Conservation (phyloP, 2,113 vertebrate genomes). For the Chauna torquata region DNA sequence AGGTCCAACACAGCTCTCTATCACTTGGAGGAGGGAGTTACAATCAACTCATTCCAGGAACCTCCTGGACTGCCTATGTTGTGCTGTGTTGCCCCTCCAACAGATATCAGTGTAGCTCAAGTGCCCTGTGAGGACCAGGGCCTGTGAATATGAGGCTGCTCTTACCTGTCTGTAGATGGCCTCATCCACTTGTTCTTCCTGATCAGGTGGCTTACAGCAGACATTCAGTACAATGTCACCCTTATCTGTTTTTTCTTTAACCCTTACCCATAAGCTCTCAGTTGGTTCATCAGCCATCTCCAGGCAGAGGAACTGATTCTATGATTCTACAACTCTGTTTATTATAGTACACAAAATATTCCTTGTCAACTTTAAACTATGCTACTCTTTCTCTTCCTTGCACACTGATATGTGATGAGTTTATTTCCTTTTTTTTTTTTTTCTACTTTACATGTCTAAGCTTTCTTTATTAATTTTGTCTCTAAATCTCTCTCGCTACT, state of each 20-base stretch:
- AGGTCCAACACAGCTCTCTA: not conserved
- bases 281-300: not conserved
- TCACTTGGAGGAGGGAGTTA: not conserved
- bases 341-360: not conserved
- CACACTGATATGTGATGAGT: not conserved
- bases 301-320: not conserved
- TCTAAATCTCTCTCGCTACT: not conserved
- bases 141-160: not conserved
- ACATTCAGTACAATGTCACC: not conserved
- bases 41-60: not conserved
- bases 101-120: not conserved
- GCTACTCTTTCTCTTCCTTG: not conserved
- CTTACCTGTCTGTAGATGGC: not conserved
- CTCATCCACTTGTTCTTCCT: not conserved
- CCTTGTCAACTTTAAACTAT: not conserved
- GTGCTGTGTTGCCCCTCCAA: not conserved
- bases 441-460: not conserved
- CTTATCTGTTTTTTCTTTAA: not conserved
- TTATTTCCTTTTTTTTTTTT: not conserved
- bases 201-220: not conserved
- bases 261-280: not conserved
- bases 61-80: not conserved
- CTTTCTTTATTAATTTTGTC: not conserved
- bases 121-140: not conserved
- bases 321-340: not conserved